Base-by-base conservation (phyloP, 92 coral and sea anemone species). In the Epizoanthus ramosus region DNA sequence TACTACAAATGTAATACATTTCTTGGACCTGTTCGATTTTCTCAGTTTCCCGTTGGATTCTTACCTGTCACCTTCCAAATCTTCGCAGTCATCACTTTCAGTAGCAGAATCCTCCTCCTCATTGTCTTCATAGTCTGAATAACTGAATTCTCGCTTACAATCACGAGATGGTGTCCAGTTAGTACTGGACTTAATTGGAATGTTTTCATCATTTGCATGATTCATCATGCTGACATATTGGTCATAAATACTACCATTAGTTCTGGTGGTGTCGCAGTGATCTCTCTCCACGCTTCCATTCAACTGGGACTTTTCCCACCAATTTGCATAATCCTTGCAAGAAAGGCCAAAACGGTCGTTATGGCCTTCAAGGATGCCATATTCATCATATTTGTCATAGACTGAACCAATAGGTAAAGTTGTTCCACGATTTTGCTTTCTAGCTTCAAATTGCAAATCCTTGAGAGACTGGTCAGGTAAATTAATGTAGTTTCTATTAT, bases 101-200 rank as follows among this genome's bases (percentile, higher is more conserved):
- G 63, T 43, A 75, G 9, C 3, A 75, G 16, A 8, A 52, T 75
- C 80, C 8, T 54, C 63, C 8, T 77, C 68, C 17, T 76, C 57
- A 6, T 77, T 57, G 63, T 77, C 50, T 77, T 60, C 82, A 23
- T 77, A 77, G 71, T 77, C 82, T 39, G 82, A 77, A 77, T 77
- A 77, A 41, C 82, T 77, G 57, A 77, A 77, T 13, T 69, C 71
- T 24, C 71, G 61, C 82, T 77, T 41, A 33, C 41, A 5, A 23
- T 63, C 39, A 61, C n/a, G 45, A 41, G 82, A 23, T 15, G 58
- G 7, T 22, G 71, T 5, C 82, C 33, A 37, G 71, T 47, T 41
- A 16, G 10, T 57, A 39, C 12, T 37, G 21, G 12, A 53, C 6
- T 77, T 77, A 5, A 59, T 35, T 59, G 71, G 56, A 21, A 41